Evolutionary conservation across 2,113 vertebrate genomes (phyloP), one percentile per base, ranked within the genome.

Genomic region (Aegithalos caudatus): DNA sequence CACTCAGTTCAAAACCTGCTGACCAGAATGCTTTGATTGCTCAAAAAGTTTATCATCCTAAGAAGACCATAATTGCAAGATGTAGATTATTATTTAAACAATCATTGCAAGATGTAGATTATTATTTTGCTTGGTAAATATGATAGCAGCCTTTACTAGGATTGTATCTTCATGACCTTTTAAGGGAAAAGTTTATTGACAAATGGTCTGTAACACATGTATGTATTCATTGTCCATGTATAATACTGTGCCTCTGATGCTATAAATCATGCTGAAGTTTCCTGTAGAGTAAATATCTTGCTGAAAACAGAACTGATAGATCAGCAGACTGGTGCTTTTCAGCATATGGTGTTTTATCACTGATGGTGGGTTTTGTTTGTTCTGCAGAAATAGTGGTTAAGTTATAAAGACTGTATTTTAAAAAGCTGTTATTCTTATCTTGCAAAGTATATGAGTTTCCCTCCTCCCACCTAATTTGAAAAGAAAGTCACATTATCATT

Each of bases 231-330:
- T 28, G 7, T 53, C 27, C 11, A 22, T 8, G 2, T 85, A 35
- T 8, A 67, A 10, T 54, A 17, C 37, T 24, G 7, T 89, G 54
- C 38, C 38, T 66, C 35, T 67, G 23, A 31, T 85, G 80, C 62
- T 87, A 77, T 94, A 90, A 94, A 90, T 94, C 86, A 81, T 40
- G n/a, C 24, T 94, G 94, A 92, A 94, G 65, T 95, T 96, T 96
- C 76, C 74, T 74, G 54, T 81, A 69, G 62, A 73, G 56, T 79
- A 40, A 53, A 33, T 73, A 28, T 94, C 57, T 94, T 87, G 33
- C 56, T 89, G 76, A 82, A 96, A 95, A 88, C 58, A 85, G 73
- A 93, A 69, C 56, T 44, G 33, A 48, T 81, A 80, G 58, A 64
- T 80, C 45, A 69, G 40, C 47, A 83, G 25, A 86, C 44, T 38